Evolutionary conservation across 2,797 vertebrate genomes (phyloP).

Genomic region (Petrocephalus schoutedeni): DNA sequence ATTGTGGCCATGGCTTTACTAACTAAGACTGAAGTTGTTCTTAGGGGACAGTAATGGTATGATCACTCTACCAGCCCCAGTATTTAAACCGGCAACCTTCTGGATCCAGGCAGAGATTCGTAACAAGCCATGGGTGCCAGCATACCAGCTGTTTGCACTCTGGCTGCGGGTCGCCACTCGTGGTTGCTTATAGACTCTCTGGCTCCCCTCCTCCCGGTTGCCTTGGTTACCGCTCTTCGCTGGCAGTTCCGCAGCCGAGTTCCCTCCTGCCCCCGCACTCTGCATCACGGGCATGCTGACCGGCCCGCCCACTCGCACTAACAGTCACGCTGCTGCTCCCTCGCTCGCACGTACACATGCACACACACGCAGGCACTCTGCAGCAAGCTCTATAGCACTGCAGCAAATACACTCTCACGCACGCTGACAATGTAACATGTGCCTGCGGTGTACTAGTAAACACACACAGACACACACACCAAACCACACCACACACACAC

Average conservation of each 20-base stretch:
- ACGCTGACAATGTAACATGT: background rate
- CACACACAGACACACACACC: background rate
- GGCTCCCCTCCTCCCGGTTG: constrained; percentile 28
- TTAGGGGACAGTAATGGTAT: background rate
- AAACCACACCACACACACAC: background rate
- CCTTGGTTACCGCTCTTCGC: constrained; percentile 43
- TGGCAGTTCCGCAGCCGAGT: constrained; percentile 21
- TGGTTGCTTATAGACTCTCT: background rate
- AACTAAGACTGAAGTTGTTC: background rate
- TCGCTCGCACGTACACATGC: background rate
- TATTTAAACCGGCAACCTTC: background rate
- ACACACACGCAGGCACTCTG: background rate
- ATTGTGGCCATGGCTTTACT: background rate
- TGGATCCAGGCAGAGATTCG: too few species aligned
- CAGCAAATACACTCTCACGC: background rate
- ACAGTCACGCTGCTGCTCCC: constrained; percentile 1
- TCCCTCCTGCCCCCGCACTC: constrained; percentile 16
- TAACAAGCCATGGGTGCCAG: background rate
- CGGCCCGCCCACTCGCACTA: constrained; percentile 34
- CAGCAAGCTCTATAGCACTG: background rate
- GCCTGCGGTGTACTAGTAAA: background rate
- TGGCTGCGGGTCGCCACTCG: background rate
- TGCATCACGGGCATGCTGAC: constrained; percentile 33
- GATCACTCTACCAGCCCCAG: background rate
- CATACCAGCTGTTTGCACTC: background rate